Conservation (phyloP, 1,140 invertebrate genomes). For the Bombus polaris region DNA sequence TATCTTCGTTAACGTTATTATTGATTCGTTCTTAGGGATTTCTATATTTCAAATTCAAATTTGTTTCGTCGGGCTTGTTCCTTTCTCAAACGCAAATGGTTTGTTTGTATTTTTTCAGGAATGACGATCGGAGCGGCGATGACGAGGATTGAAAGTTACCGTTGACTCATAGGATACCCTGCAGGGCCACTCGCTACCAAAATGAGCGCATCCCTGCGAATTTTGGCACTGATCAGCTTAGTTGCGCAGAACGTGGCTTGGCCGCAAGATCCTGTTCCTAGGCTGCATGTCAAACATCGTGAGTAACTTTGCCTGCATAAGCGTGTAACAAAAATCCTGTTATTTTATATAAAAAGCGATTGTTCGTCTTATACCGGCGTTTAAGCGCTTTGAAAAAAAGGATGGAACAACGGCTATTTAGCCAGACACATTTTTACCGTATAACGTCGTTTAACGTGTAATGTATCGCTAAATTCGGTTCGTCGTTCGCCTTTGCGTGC, state of each 20-base stretch:
- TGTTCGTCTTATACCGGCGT: too few relatives aligned
- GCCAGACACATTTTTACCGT: constrained; percentile 21
- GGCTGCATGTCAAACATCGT: constrained; percentile 78
- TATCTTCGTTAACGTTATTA: background rate
- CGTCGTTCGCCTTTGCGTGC: constrained; percentile 40
- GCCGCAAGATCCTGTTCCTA: constrained; percentile 77
- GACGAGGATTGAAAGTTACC: constrained; percentile 67
- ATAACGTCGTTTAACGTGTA: constrained; percentile 38
- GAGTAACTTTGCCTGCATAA: constrained; percentile 61
- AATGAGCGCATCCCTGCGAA: constrained; percentile 71
- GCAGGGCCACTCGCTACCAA: constrained; percentile 70
- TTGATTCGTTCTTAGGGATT: background rate
- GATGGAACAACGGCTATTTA: constrained; percentile 4
- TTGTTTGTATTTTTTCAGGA: constrained; percentile 41
- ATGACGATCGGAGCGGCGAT: constrained; percentile 66
- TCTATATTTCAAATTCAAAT: too few relatives aligned
- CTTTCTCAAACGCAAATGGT: background rate
- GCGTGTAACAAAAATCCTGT: background rate
- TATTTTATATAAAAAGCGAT: background rate
- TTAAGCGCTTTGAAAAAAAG: background rate
- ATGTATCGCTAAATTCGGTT: constrained; percentile 56
- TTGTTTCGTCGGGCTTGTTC: background rate
- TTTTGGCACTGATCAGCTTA: constrained; percentile 73
- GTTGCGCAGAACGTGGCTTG: constrained; percentile 71
- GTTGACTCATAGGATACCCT: constrained; percentile 65